Conservation (phyloP, 2,888 invertebrate genomes). For the Temnothorax rugatulus region DNA sequence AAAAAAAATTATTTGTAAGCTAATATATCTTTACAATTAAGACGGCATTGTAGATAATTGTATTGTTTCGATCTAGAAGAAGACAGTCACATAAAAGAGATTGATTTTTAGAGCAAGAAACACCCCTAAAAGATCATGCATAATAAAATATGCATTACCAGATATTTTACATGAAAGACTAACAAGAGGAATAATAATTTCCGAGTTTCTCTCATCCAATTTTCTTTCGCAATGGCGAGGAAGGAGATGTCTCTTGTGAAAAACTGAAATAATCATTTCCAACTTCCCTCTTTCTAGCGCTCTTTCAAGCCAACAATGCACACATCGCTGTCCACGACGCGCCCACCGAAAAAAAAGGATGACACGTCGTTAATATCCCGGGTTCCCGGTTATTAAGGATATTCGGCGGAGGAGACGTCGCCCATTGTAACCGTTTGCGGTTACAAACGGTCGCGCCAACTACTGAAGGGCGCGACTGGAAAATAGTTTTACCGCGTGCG, state of each 20-base stretch:
- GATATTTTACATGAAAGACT: background rate
- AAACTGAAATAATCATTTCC: constrained; percentile 31
- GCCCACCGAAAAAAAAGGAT: constrained; percentile 1
- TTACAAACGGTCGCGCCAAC: constrained; percentile 37
- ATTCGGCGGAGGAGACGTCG: constrained; percentile 30
- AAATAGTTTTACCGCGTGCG: constrained; percentile 43
- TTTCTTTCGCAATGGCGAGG: background rate
- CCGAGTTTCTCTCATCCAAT: background rate
- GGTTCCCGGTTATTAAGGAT: constrained; percentile 34
- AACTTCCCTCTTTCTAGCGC: background rate
- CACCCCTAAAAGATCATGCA: background rate
- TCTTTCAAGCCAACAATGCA: background rate
- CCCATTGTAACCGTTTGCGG: constrained; percentile 32
- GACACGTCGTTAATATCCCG: constrained; percentile 52
- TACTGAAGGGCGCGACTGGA: constrained; percentile 34
- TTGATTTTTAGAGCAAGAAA: background rate
- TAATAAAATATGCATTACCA: background rate
- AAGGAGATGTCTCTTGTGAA: background rate
- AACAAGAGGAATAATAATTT: background rate
- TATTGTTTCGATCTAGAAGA: background rate
- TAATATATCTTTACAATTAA: background rate
- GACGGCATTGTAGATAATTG: background rate
- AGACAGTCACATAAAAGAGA: background rate
- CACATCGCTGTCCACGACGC: constrained; percentile 7
- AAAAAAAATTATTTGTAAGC: background rate